phyloP scores from a whole-genome alignment of 2,797 vertebrate genomes.

The Phylloscopus collybita region DNA sequence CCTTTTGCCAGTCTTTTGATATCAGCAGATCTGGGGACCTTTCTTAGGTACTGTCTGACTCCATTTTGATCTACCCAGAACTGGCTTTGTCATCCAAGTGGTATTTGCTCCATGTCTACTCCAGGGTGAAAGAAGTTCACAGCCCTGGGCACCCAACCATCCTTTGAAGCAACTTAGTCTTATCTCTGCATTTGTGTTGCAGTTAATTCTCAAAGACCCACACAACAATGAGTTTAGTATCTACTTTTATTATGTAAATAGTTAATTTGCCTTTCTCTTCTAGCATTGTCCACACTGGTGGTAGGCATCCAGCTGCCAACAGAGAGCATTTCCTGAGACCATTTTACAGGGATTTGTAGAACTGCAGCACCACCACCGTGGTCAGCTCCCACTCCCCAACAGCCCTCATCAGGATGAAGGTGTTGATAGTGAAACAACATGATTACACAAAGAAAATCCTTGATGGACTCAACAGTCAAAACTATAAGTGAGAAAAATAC shows the following conservation, averaged over 20 bases:
- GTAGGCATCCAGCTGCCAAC: not conserved
- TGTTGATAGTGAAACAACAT: not conserved
- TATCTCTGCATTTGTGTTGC: not conserved
- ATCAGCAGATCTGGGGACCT: not conserved
- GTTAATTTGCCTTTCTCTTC: not conserved
- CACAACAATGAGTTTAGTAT: not conserved
- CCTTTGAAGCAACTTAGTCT: not conserved
- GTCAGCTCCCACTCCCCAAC: not conserved
- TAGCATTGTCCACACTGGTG: not conserved
- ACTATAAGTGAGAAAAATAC: not conserved
- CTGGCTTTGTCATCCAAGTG: rapidly evolving
- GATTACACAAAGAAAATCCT: not conserved
- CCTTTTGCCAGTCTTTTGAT: not conserved
- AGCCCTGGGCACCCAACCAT: not conserved
- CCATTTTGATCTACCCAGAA: not conserved
- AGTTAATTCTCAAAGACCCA: not conserved
- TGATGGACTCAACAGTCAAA: not conserved
- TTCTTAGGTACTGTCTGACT: not conserved
- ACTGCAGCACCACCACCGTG: not conserved
- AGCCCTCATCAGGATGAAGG: not conserved
- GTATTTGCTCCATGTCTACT: not conserved
- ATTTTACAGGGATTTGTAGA: not conserved
- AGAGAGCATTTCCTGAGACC: not conserved
- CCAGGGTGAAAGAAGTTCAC: not conserved
- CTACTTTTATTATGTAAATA: not conserved